phyloP scores from a whole-genome alignment of 1,140 invertebrate species.

The Asbolus verrucosus region DNA sequence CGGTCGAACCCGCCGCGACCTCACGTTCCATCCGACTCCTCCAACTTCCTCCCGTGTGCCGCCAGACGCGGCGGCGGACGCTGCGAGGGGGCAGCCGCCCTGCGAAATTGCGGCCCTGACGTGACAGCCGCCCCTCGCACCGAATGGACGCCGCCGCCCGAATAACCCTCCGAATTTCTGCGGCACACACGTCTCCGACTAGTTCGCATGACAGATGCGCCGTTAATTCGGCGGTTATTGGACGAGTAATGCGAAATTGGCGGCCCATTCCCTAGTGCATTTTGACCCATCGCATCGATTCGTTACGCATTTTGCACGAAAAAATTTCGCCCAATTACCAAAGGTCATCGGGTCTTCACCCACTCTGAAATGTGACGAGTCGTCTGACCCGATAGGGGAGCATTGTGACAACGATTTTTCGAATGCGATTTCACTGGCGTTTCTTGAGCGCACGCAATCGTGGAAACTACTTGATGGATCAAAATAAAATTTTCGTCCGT shows the following conservation, averaged over 20 bases:
- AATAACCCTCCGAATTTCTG: neutral
- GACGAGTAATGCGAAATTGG: neutral
- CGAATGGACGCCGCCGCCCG: conserved; percentile 31
- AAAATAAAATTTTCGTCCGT: too few species aligned
- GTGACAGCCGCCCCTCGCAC: conserved; percentile 29
- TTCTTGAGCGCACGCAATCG: too few species aligned
- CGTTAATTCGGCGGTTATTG: neutral
- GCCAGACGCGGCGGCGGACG: conserved; percentile 3
- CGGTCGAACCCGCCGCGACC: conserved; percentile 40
- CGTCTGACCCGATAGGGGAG: too few species aligned
- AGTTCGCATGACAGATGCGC: neutral
- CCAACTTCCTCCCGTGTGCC: neutral
- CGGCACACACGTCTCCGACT: neutral
- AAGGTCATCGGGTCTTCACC: too few species aligned
- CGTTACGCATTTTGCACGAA: too few species aligned
- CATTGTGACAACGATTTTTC: too few species aligned
- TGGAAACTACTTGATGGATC: too few species aligned
- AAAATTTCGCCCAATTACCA: too few species aligned
- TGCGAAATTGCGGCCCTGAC: conserved; percentile 24
- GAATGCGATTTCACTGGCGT: too few species aligned
- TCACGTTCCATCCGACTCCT: conserved; percentile 25
- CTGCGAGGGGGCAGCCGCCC: neutral
- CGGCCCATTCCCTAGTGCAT: too few species aligned
- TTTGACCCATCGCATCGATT: too few species aligned
- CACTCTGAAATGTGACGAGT: too few species aligned